These are phyloP conservation scores for Seladonia tumulorum DNA, from an alignment of 2,888 invertebrate species.

Conservation along the genomic window DNA sequence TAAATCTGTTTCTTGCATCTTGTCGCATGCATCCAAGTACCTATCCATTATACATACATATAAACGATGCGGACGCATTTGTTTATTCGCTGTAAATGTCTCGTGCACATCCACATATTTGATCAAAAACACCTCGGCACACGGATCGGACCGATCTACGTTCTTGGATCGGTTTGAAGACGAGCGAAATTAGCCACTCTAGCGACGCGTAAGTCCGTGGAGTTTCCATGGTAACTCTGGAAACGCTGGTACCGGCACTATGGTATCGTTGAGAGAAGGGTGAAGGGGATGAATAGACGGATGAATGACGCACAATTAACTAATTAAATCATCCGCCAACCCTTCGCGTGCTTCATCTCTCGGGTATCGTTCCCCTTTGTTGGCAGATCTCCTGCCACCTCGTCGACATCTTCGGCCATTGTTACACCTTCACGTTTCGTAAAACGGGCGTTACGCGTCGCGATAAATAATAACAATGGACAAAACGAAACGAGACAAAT, in stretches of 20 bases:
- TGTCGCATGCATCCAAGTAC: neutral
- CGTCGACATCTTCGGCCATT: constrained; percentile 71
- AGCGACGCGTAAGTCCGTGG: constrained; percentile 69
- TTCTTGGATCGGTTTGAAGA: constrained; percentile 43
- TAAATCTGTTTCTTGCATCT: neutral
- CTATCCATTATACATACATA: neutral
- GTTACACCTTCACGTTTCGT: constrained; percentile 60
- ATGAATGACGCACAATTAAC: constrained; percentile 84
- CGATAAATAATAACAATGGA: constrained; percentile 6
- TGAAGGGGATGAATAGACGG: constrained; percentile 83
- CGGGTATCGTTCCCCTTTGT: constrained; percentile 79
- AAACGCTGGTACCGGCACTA: constrained; percentile 49
- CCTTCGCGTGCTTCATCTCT: constrained; percentile 79
- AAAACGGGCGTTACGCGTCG: neutral
- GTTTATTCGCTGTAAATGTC: neutral
- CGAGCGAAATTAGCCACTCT: constrained; percentile 60
- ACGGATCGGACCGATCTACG: constrained; percentile 33
- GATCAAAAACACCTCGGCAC: neutral
- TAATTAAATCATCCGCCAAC: constrained; percentile 83
- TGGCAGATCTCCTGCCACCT: constrained; percentile 75
- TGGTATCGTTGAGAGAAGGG: constrained; percentile 64
- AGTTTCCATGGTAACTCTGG: constrained; percentile 78
- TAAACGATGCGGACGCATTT: neutral
- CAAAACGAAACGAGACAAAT: neutral
- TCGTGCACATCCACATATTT: neutral